Base-by-base conservation (phyloP, 2,113 vertebrate species). In the Brachyhypopomus gauderio region DNA sequence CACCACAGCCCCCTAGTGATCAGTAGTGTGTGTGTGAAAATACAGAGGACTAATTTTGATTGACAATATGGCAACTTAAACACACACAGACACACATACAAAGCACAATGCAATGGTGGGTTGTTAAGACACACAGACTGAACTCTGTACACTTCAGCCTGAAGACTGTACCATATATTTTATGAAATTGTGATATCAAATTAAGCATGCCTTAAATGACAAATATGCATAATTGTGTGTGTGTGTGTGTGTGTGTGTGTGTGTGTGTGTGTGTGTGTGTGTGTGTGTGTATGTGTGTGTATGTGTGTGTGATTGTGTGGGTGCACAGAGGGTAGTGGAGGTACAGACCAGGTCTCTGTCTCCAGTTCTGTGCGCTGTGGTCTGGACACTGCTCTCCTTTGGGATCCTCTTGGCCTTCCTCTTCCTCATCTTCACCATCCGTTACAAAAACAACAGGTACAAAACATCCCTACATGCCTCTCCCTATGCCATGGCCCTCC, bases 371-470 rank as follows among this genome's bases (percentile, higher is more conserved):
- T 88, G 92, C 82, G 95, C 95, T 56, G 83, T 95, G 20, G 88
- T 95, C 72, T 98, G 96, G 95, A 95, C 93, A 0, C 94, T 97
- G 78, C 95, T 98, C 80, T 96, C 95, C 6, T 91, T 90, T 84
- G 98, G 98, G 82, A 93, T 98, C 83, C 92, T 99, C 34, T 86
- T 97, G 67, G 86, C 93, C 0, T 86, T 95, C 60, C 93, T 95
- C 90, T 98, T 98, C 85, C 90, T 97, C 45, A 77, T 92, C 84
- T 99, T 99, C 91, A 98, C 96, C 19, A 85, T 99, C 87, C 95
- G 93, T 88, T 98, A 95, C 92, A 96, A 95, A 87, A 97, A 95
- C 87, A 99, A 98, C 93, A 96, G 96, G 98, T 99, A 93, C 82
- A 86, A 3, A 73, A 34, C 14, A 1, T 3, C n/a, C 60, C 20